phyloP scores from a whole-genome alignment of 2,888 invertebrate species.

The Parnassius mnemosyne region DNA sequence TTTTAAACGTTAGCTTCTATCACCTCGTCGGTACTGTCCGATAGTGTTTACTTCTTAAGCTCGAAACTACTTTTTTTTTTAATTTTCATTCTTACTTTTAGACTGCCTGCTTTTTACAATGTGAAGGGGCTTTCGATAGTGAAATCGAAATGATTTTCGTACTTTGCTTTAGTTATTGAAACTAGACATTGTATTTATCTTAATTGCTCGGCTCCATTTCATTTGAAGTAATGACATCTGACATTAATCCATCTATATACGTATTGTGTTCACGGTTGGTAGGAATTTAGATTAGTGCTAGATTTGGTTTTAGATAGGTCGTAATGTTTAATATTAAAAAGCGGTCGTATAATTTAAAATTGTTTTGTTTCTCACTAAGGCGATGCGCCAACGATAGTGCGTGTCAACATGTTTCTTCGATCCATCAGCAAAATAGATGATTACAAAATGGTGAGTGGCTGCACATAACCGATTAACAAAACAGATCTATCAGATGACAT shows the following conservation, averaged over 20 bases:
- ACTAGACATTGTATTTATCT: conserved; percentile 20
- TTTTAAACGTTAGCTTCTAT: conserved; percentile 28
- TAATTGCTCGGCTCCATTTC: conserved; percentile 43
- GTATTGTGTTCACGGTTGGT: conserved; percentile 23
- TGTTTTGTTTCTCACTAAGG: conserved; percentile 79
- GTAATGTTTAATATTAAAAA: conserved; percentile 23
- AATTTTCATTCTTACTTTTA: conserved; percentile 48
- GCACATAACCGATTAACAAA: conserved; percentile 49
- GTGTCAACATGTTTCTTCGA: conserved; percentile 97
- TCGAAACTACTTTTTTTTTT: conserved; percentile 27
- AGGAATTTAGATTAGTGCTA: conserved; percentile 24
- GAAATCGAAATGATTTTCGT: conserved; percentile 19
- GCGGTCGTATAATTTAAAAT: conserved; percentile 43
- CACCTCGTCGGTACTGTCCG: conserved; percentile 30
- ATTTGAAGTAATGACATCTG: conserved; percentile 52
- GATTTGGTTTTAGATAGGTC: conserved; percentile 19
- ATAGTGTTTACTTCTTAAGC: conserved; percentile 33
- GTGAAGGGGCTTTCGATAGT: conserved; percentile 35
- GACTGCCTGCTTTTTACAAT: conserved; percentile 59
- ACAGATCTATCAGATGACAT: conserved; percentile 38
- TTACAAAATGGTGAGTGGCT: conserved; percentile 97
- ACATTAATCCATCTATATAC: conserved; percentile 56
- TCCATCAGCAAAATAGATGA: conserved; percentile 99
- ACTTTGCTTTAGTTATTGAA: conserved; percentile 18
- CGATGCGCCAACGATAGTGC: conserved; percentile 92